Base-by-base conservation (phyloP, 2,113 vertebrate genomes). In the Gallinago paraguaiae region DNA sequence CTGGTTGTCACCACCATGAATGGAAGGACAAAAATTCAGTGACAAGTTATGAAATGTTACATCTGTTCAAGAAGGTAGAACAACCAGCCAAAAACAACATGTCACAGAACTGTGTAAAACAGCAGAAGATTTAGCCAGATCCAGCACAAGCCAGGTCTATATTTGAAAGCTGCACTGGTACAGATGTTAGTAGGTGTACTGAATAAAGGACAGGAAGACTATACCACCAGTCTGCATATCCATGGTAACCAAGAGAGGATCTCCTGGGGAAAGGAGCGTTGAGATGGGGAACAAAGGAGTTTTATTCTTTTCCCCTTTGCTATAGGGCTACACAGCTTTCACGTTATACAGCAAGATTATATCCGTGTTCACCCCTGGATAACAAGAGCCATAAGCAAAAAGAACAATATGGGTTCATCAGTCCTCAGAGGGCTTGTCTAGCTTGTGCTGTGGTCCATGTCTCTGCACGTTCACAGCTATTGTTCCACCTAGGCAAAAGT, bases 141-240 rank as follows among this genome's bases (percentile, higher is more conserved):
- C 45, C 39, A 91, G 53, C 56, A 61, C 17, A 84, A 81, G 67
- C 24, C 39, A 65, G 65, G 33, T 56, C 88, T 92, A 13, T 88
- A 88, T 79, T 65, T 92, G 86, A 78, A 87, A 88, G 80, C 80
- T 84, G 61, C 61, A 37, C 69, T 86, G 53, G 68, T 88, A 56
- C 86, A 96, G 95, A 86, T 96, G 93, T 95, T 89, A 86, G 82
- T 90, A 90, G 92, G 86, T 94, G 80, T 81, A 79, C 27, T 57
- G 77, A 80, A 63, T 69, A 88, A 86, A 94, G 63, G 87, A 74
- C 35, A 31, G 67, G 78, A 84, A 79, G 69, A 72, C 39, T 41
- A 33, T 25, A 69, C 46, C 86, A 92, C 81, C 74, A 84, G 65
- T n/a, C 69, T 82, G 45, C 45, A 95, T 91, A 95, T 76, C 93